Evolutionary conservation across 1,140 invertebrate genomes (phyloP).

Genomic region (Bicyclus anynana): DNA sequence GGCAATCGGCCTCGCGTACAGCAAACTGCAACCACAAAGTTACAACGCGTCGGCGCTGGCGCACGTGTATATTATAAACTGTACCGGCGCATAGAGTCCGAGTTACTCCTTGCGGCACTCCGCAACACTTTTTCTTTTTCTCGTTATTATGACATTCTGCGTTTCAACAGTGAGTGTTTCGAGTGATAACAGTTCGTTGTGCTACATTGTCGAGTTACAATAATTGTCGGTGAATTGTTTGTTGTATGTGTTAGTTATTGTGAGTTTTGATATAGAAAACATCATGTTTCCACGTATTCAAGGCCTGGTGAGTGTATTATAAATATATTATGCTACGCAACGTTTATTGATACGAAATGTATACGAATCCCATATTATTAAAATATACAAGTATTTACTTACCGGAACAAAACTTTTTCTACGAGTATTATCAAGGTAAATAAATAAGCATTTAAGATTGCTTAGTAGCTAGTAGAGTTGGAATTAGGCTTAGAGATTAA

Average conservation of each 20-base stretch:
- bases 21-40: conserved; percentile 31
- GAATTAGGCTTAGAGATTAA: too few species aligned
- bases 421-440: too few species aligned
- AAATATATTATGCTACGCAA: too few species aligned
- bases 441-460: too few species aligned
- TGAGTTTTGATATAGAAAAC: conserved; percentile 8
- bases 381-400: too few species aligned
- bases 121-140: conserved; percentile 6
- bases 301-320: conserved; percentile 47
- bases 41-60: conserved; percentile 40
- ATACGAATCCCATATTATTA: too few species aligned
- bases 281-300: conserved; percentile 67
- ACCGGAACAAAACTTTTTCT: too few species aligned
- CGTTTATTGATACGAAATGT: too few species aligned
- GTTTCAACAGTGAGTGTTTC: conserved; percentile 29
- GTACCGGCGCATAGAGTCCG: conserved; percentile 9
- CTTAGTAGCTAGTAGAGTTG: too few species aligned
- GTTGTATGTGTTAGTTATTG: conserved; percentile 11
- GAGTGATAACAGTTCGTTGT: conserved; percentile 39
- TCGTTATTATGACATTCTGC: conserved; percentile 22
- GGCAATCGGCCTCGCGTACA: conserved; percentile 12
- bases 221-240: conserved; percentile 37
- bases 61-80: conserved; percentile 37
- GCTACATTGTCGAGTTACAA: conserved; percentile 23
- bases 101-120: conserved; percentile 25